These are phyloP conservation scores for Alfaro cultratus DNA, from an alignment of 2,797 vertebrate species.

Conservation along the genomic window DNA sequence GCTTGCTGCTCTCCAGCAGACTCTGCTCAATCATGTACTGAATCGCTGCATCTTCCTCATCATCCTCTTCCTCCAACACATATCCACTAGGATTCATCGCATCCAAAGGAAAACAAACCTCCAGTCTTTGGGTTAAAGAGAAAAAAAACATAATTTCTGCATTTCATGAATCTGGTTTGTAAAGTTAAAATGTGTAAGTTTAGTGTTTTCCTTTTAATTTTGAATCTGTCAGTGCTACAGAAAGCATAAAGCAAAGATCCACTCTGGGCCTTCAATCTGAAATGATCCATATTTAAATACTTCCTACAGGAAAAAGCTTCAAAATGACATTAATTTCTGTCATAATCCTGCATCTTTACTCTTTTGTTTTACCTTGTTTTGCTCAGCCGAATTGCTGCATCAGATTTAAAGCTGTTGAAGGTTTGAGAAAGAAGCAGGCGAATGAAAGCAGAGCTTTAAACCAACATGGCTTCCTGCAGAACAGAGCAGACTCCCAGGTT, in stretches of 20 bases:
- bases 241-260: not conserved
- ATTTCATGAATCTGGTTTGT: not conserved
- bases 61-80: constrained; percentile 70
- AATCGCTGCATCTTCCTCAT: constrained; percentile 78
- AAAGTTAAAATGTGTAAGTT: not conserved
- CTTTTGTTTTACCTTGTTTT: constrained; percentile 46
- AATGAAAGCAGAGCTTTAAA: constrained; percentile 32
- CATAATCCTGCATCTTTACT: not conserved
- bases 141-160: not conserved
- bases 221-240: not conserved
- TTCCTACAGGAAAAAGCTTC: not conserved
- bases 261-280: not conserved
- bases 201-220: not conserved
- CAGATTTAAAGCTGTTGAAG: constrained; percentile 20
- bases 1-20: constrained; percentile 78
- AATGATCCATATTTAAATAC: not conserved
- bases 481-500: not conserved
- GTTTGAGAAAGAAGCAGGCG: not conserved
- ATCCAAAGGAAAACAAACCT: constrained; percentile 6
- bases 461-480: not conserved
- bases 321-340: not conserved
- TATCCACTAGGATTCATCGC: constrained; percentile 76
- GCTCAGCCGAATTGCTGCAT: constrained; percentile 6
- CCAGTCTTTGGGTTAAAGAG: not conserved
- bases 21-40: constrained; percentile 91